Evolutionary conservation across 1,140 invertebrate genomes (phyloP).

Genomic region (Lepidostoma basale): DNA sequence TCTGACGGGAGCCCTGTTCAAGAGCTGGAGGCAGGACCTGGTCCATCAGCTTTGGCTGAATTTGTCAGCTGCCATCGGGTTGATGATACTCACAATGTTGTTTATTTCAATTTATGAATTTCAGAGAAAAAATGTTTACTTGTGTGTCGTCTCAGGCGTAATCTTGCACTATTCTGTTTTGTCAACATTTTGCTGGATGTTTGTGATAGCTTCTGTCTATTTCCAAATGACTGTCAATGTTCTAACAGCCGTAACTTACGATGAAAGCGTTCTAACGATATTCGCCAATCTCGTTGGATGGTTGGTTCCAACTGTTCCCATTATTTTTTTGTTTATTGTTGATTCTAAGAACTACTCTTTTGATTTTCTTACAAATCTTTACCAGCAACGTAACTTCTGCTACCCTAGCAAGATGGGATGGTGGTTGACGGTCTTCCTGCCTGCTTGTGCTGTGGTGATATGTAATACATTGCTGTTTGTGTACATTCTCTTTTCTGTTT

Average conservation of each 20-base stretch:
- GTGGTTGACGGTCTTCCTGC: constrained; percentile 57
- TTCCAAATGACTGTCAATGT: constrained; percentile 57
- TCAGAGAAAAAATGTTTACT: constrained; percentile 44
- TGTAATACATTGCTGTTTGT: constrained; percentile 59
- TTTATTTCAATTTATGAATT: constrained; percentile 51
- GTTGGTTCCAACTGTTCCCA: constrained; percentile 53
- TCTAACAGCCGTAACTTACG: constrained; percentile 54
- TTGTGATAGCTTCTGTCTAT: constrained; percentile 58
- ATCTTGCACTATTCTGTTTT: constrained; percentile 57
- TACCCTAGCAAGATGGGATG: constrained; percentile 55
- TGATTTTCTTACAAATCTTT: constrained; percentile 50
- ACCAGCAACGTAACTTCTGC: constrained; percentile 54
- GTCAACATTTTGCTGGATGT: constrained; percentile 61
- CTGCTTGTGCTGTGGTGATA: constrained; percentile 53
- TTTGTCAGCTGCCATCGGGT: constrained; percentile 54
- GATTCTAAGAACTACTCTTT: constrained; percentile 52
- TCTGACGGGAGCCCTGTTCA: constrained; percentile 55
- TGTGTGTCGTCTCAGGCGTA: constrained; percentile 55
- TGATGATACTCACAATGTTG: constrained; percentile 53
- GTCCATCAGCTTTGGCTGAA: constrained; percentile 61
- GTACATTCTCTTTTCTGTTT: constrained; percentile 58
- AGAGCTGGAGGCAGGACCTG: constrained; percentile 57
- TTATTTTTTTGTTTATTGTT: constrained; percentile 53
- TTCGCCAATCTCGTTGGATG: constrained; percentile 57
- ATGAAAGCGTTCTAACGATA: constrained; percentile 51